Evolutionary conservation across 2,797 vertebrate species (phyloP).

Genomic region (Sebastes oblongus): DNA sequence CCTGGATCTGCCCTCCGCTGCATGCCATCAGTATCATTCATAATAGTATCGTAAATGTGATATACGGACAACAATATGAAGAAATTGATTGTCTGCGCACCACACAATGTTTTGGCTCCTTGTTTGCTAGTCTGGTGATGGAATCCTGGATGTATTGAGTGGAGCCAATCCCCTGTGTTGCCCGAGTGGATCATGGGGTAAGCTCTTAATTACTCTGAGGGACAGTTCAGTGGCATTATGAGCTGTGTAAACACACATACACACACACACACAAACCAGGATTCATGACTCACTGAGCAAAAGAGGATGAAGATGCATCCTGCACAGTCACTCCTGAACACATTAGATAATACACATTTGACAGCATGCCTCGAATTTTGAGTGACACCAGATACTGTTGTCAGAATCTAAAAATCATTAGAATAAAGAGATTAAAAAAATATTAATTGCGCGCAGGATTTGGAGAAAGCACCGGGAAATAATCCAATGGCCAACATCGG

Average conservation of each 20-base stretch:
- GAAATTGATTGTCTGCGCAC: conserved; percentile 24
- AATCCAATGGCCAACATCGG: neutral
- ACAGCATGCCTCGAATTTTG: neutral
- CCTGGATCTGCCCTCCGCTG: neutral
- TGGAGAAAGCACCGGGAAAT: neutral
- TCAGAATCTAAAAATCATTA: neutral
- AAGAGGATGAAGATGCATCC: conserved; percentile 17
- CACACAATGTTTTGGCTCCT: conserved; percentile 29
- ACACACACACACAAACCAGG: conserved; percentile 20
- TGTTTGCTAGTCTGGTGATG: conserved; percentile 41
- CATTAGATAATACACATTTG: neutral
- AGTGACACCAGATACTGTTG: neutral
- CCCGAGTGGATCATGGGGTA: conserved; percentile 65
- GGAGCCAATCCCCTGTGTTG: conserved; percentile 56
- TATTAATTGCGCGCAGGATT: neutral
- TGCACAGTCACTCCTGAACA: neutral
- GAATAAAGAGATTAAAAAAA: neutral
- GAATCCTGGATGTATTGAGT: conserved; percentile 54
- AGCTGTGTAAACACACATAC: conserved; percentile 53
- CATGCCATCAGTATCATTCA: conserved; percentile 9
- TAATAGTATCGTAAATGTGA: conserved; percentile 8
- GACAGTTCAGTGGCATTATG: conserved; percentile 66
- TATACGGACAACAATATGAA: conserved; percentile 27
- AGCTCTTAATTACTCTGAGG: conserved; percentile 76
- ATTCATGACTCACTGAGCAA: neutral